Base-by-base conservation (phyloP, 2,113 vertebrate species). In the Emydura subglobosa region DNA sequence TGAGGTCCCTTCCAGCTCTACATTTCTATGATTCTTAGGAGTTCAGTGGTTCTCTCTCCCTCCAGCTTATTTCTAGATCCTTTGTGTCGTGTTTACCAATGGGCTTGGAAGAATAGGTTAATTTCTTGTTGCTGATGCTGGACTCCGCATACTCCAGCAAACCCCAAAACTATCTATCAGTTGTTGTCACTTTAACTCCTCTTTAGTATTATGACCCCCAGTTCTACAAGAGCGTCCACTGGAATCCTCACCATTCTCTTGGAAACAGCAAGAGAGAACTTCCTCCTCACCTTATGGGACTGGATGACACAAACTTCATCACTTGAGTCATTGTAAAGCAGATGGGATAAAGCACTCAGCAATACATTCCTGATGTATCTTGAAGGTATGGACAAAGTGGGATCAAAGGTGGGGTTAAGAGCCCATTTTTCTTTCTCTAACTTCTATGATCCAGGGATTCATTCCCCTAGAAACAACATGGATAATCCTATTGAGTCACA, bases 361-460 rank as follows among this genome's bases (percentile, higher is more conserved):
- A 39, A 49, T 1, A 31, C 3, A 0, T 0, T n/a, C 24, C 27
- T 42, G 21, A 39, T 55, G 51, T 5, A 87, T 55, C 59, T 85
- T 53, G 11, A 10, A 68, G 22, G 21, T 22, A n/a, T 19, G 34
- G 34, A 34, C 16, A 2, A 2, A 51, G 76, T 80, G 68, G 82
- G 55, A 50, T 1, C 1, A 16, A 55, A 31, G 0, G n/a, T 4
- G 34, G 14, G 79, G 51, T 6, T 44, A 55, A 27, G 34, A 39
- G 80, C 74, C 59, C 51, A 3, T 84, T 55, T 78, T 24, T 68
- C 14, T 49, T 74, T 55, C 0, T 0, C 13, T 47, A 14, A 39
- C 17, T 21, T 21, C 87, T 81, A 57, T 79, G 57, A 74, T 90
- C 17, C 29, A 25, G 2, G 27, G 65, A 74, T 80, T 89, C 68